These are phyloP conservation scores for Danio jaintianensis DNA, from an alignment of 2,797 vertebrate species.

Conservation along the genomic window DNA sequence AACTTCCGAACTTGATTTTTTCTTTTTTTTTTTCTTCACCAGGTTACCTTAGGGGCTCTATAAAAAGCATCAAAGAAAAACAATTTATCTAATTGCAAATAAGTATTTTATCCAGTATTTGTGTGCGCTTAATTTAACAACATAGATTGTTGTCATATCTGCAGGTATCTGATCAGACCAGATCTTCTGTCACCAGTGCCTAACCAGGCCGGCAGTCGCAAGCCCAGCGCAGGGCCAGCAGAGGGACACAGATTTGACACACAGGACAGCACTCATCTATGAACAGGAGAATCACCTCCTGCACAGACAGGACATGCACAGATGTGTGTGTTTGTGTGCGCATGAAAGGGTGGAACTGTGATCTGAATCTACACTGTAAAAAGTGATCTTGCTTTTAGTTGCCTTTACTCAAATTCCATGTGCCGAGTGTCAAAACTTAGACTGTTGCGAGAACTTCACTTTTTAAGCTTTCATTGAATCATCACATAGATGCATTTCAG, in stretches of 20 bases:
- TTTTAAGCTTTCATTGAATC: neutral
- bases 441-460: neutral
- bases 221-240: constrained; percentile 73
- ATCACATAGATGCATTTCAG: neutral
- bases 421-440: neutral
- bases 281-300: constrained; percentile 60
- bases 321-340: neutral
- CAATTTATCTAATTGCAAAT: too few relatives aligned
- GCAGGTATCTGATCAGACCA: constrained; percentile 84
- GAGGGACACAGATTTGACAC: constrained; percentile 80
- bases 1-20: too few relatives aligned
- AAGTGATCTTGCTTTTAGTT: constrained; percentile 33
- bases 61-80: too few relatives aligned
- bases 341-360: constrained; percentile 27
- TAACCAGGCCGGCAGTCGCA: constrained; percentile 77
- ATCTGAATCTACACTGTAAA: constrained; percentile 41
- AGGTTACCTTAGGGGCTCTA: too few relatives aligned
- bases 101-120: too few relatives aligned
- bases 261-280: constrained; percentile 85
- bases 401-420: constrained; percentile 2
- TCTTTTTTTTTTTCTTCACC: too few relatives aligned
- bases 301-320: neutral
- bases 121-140: neutral
- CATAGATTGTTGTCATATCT: neutral
- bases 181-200: constrained; percentile 84